Percentiles rank a stretch among this genome's conserved stretches.
Evolutionary conservation across 53 echinoderm and acorn worm genomes (phyloP).

Genomic region (Holothuria leucospilota): DNA sequence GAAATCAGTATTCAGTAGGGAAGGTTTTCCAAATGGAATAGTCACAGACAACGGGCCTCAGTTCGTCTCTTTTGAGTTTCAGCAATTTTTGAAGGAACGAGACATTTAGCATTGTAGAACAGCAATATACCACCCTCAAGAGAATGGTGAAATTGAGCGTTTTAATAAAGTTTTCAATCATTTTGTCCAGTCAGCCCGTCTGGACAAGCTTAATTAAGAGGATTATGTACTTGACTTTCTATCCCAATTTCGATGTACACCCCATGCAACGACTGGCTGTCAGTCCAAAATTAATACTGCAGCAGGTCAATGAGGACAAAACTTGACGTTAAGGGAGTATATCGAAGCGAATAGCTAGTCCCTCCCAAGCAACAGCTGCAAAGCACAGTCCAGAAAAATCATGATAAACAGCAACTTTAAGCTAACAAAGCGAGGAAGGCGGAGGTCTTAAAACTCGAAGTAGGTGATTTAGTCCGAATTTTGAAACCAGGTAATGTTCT

Average conservation of each 20-base stretch:
- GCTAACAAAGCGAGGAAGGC: neutral
- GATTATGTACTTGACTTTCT: neutral
- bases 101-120: neutral
- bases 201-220: neutral
- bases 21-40: slow-evolving; percentile 21
- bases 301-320: neutral
- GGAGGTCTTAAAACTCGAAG: neutral
- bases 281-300: neutral
- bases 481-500: neutral
- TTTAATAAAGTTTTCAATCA: slow-evolving; percentile 7
- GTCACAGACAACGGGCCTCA: slow-evolving; percentile 9
- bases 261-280: too few relatives aligned
- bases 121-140: neutral
- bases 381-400: too few relatives aligned
- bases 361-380: too few relatives aligned
- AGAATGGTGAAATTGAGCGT: slow-evolving; percentile 22
- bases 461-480: neutral
- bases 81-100: slow-evolving; percentile 10
- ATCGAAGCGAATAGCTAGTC: neutral
- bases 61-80: slow-evolving; percentile 8
- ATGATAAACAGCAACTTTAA: too few relatives aligned
- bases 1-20: slow-evolving; percentile 23
- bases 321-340: neutral
- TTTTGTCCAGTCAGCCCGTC: neutral
- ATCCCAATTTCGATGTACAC: neutral